A percentile compares a stretch with the other conserved stretches of the same genome.
Evolutionary conservation across 2,797 vertebrate genomes (phyloP).

Genomic region (Numenius phaeopus): DNA sequence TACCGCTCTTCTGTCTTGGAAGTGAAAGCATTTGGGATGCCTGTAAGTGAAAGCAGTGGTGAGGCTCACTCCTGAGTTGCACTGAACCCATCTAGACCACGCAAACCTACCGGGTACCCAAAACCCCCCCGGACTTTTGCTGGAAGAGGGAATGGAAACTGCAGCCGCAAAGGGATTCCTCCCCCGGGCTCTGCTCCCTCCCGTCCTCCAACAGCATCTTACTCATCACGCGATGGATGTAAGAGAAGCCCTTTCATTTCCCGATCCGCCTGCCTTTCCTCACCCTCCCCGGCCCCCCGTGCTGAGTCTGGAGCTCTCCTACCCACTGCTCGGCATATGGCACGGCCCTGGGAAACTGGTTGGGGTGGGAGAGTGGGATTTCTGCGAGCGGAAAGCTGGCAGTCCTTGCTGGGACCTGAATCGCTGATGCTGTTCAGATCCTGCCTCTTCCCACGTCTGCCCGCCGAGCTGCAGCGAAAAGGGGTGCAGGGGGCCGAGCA

Average conservation of each 20-base stretch:
- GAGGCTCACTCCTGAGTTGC: fast-evolving
- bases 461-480: fast-evolving
- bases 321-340: not conserved
- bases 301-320: not conserved
- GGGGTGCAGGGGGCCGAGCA: not conserved
- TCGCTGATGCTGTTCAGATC: not conserved
- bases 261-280: not conserved
- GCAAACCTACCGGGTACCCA: fast-evolving
- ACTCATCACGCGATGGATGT: not conserved
- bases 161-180: not conserved
- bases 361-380: not conserved
- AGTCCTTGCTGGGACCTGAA: not conserved
- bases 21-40: not conserved
- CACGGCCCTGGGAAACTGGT: not conserved
- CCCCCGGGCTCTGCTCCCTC: not conserved
- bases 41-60: fast-evolving
- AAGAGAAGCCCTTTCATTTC: not conserved
- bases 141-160: not conserved
- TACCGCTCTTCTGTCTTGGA: no score
- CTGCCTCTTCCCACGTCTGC: not conserved
- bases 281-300: no score
- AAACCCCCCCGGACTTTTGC: fast-evolving
- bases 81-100: not conserved
- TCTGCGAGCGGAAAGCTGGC: not conserved
- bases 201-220: fast-evolving